Evolutionary conservation across 2,888 invertebrate species (phyloP).

Genomic region (Rutpela maculata): DNA sequence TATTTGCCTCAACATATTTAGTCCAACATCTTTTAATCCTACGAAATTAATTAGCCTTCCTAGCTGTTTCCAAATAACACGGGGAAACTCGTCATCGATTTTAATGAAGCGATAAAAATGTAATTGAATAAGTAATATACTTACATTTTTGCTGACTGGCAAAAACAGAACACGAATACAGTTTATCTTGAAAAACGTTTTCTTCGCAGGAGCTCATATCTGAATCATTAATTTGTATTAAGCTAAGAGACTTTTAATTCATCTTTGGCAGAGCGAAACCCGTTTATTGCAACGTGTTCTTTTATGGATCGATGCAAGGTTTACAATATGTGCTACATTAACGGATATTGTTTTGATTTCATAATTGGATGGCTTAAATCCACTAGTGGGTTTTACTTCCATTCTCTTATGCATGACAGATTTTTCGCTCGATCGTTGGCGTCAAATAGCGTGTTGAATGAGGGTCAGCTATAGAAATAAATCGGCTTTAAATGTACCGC

Average conservation of each 20-base stretch:
- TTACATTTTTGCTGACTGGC: constrained; percentile 1
- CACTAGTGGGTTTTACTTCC: constrained; percentile 13
- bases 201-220: constrained; percentile 2
- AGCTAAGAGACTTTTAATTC: constrained; percentile 10
- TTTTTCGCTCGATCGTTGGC: constrained; percentile 7
- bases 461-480: constrained; percentile 15
- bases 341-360: constrained; percentile 8
- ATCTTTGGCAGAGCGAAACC: constrained; percentile 21
- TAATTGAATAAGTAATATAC: neutral
- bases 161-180: neutral
- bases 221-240: constrained; percentile 28
- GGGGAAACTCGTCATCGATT: neutral
- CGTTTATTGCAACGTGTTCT: constrained; percentile 2
- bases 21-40: neutral
- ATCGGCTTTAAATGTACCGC: neutral
- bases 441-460: constrained; percentile 22
- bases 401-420: constrained; percentile 5
- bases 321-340: constrained; percentile 14
- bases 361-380: constrained; percentile 15
- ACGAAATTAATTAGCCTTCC: neutral
- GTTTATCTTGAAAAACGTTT: neutral
- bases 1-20: neutral
- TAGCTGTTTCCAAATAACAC: neutral
- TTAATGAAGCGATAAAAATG: neutral
- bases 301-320: constrained; percentile 23